Conservation (phyloP, 1,140 invertebrate genomes). For the Bacillus rossius region DNA sequence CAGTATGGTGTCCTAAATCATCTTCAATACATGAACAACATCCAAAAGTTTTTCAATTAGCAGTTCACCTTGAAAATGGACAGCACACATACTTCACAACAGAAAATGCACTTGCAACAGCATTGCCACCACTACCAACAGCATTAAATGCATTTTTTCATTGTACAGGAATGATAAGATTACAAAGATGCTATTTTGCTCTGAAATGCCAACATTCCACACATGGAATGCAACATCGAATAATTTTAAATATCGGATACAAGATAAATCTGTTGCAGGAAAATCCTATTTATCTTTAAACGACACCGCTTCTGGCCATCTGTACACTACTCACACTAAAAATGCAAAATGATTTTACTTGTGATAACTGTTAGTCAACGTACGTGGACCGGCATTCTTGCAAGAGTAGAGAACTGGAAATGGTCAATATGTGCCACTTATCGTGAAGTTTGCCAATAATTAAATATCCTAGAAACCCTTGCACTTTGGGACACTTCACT, state of each 20-base stretch:
- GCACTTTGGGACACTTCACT: slow-evolving; percentile 35
- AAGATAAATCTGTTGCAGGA: slow-evolving; percentile 25
- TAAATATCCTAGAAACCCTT: slow-evolving; percentile 39
- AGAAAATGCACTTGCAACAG: slow-evolving; percentile 20
- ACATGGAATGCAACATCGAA: slow-evolving; percentile 34
- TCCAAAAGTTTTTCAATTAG: slow-evolving; percentile 9
- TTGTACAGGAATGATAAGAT: slow-evolving; percentile 31
- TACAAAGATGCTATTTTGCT: slow-evolving; percentile 37
- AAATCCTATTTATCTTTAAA: slow-evolving; percentile 24
- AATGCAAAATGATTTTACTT: slow-evolving; percentile 39
- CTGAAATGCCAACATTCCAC: slow-evolving; percentile 37
- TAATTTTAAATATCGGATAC: slow-evolving; percentile 23
- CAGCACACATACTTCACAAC: slow-evolving; percentile 33
- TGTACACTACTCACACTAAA: slow-evolving; percentile 39
- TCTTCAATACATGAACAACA: slow-evolving; percentile 13
- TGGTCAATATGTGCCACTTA: slow-evolving; percentile 38
- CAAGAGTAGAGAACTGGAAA: slow-evolving; percentile 36
- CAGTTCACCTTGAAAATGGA: slow-evolving; percentile 30
- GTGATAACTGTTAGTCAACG: slow-evolving; percentile 36
- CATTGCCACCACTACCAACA: slow-evolving; percentile 17
- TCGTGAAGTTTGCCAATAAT: slow-evolving; percentile 34
- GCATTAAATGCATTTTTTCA: slow-evolving; percentile 35
- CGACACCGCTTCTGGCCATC: slow-evolving; percentile 31
- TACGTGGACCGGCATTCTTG: slow-evolving; percentile 40
- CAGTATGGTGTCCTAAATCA: slow-evolving; percentile 31